A percentile compares a stretch with the other conserved stretches of the same genome.
These are phyloP conservation scores for Theretra japonica DNA, from an alignment of 2,888 invertebrate genomes.

Conservation along the genomic window DNA sequence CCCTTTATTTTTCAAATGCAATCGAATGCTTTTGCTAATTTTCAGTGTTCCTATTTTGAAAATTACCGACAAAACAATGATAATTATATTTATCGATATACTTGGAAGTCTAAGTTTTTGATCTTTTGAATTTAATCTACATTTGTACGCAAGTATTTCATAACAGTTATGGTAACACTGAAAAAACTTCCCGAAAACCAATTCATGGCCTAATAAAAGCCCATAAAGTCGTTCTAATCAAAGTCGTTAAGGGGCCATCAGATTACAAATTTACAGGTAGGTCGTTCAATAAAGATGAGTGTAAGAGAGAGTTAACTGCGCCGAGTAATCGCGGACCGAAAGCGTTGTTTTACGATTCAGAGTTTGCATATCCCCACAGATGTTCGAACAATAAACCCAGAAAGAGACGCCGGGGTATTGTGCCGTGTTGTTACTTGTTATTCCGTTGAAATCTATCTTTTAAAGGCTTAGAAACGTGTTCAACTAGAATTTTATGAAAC, in stretches of 20 bases:
- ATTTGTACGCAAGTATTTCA: not conserved
- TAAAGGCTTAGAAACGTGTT: constrained; percentile 60
- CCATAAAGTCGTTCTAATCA: constrained; percentile 66
- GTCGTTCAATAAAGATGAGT: constrained; percentile 73
- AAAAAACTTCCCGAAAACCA: constrained; percentile 41
- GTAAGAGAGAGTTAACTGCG: constrained; percentile 79
- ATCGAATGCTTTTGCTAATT: not conserved
- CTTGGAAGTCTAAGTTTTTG: too few relatives aligned
- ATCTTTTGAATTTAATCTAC: not conserved
- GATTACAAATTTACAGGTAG: constrained; percentile 79
- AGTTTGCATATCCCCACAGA: constrained; percentile 81
- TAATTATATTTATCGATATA: too few relatives aligned
- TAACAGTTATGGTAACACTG: constrained; percentile 19
- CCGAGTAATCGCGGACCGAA: constrained; percentile 68
- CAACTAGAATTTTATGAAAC: constrained; percentile 61
- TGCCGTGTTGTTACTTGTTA: constrained; percentile 63
- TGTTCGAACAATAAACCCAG: constrained; percentile 75
- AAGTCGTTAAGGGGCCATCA: constrained; percentile 65
- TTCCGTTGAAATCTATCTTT: constrained; percentile 64
- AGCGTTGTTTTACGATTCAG: constrained; percentile 71
- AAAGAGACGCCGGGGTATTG: constrained; percentile 65
- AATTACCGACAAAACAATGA: not conserved
- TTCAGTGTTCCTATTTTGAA: not conserved
- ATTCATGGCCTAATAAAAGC: constrained; percentile 56
- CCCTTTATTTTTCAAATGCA: not conserved